A percentile compares a stretch with the other conserved stretches of the same genome.
Conservation (phyloP, 2,888 invertebrate genomes). For the Calephelis perditalis region DNA sequence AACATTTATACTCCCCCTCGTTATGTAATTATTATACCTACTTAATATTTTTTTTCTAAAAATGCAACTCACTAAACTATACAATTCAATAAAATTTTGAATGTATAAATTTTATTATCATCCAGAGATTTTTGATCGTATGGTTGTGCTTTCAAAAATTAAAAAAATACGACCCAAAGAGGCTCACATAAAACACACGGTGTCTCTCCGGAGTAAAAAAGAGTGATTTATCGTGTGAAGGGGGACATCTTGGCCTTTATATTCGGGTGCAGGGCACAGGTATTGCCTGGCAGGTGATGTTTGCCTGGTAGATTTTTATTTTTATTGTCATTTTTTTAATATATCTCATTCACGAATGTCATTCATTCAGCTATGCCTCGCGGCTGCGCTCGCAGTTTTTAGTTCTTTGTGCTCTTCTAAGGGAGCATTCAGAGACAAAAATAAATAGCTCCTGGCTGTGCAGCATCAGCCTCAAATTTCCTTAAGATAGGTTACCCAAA, state of each 20-base stretch:
- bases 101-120: neutral
- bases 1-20: no score
- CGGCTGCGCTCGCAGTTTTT: no score
- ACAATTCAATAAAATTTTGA: no score
- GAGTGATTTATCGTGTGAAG: slow-evolving; percentile 69
- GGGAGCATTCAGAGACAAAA: no score
- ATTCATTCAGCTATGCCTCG: neutral
- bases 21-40: no score
- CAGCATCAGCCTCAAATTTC: no score
- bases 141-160: slow-evolving; percentile 19
- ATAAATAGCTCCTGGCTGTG: no score
- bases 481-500: no score
- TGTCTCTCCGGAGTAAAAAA: slow-evolving; percentile 46
- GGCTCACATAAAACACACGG: slow-evolving; percentile 57
- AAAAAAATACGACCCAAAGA: slow-evolving; percentile 34
- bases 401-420: no score
- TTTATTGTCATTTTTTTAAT: slow-evolving; percentile 23
- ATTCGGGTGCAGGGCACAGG: slow-evolving; percentile 44
- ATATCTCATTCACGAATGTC: slow-evolving; percentile 15
- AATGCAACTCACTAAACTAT: no score
- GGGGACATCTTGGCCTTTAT: slow-evolving; percentile 57
- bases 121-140: no score
- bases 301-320: slow-evolving; percentile 32
- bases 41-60: no score
- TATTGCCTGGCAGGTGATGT: slow-evolving; percentile 43